Evolutionary conservation across 1,140 invertebrate species (phyloP), one percentile per base, ranked within the genome.

Genomic region (Diorhabda elongata): DNA sequence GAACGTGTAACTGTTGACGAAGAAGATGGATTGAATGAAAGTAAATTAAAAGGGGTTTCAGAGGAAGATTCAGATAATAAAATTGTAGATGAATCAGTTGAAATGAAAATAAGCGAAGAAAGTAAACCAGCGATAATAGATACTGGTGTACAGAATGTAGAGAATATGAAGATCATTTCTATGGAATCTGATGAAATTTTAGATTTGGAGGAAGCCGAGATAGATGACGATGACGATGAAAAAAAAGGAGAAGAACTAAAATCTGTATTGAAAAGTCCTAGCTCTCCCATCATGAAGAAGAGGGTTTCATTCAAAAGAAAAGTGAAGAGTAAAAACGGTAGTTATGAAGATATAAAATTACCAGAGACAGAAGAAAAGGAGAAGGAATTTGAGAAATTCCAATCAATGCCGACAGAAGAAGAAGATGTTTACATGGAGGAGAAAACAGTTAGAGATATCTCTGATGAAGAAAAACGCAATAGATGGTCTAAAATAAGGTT

Each of bases 251-350:
- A 44, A 5, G 9, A 66, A 5, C 44, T 73, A 3, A 76, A 76
- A 62, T 71, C 74, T 3, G 70, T 63, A 42, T 61, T 73, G 42
- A 77, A 77, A 59, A 42, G 60, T 6, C 70, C 69, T 7, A 59
- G 67, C 5, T 83, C 82, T 75, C 83, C 79, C 64, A 81, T 65
- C 64, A 73, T 69, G 78, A 85, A 79, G 80, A 85, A 75, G 77
- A 82, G 75, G 69, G 77, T 76, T 73, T 83, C 66, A 67, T 85
- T 75, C 79, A 83, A 77, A 75, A 69, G 70, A 42, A 71, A 70
- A 69, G 68, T 80, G 26, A 78, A 74, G 65, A 60, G 63, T 4
- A 71, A 71, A 69, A 69, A 77, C 45, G 71, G 69, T 43, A 72
- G 72, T 64, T 76, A 79, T 58, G 81, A 84, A 69, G 83, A 85